Base-by-base conservation (phyloP, 2,113 vertebrate genomes). In the Toxotes chatareus region DNA sequence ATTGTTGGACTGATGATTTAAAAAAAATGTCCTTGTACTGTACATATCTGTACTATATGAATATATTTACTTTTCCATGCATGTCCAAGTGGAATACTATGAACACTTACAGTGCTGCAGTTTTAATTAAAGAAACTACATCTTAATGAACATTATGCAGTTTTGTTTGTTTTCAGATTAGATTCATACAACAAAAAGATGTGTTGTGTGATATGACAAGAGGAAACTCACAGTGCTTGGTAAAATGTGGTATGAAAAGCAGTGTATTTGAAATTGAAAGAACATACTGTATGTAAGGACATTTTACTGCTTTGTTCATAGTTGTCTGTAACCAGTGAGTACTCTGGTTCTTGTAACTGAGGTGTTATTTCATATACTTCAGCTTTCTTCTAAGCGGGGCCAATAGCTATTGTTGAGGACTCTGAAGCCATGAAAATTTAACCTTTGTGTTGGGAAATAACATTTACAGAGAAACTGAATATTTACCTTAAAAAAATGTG, bases 41-140 rank as follows among this genome's bases (percentile, higher is more conserved):
- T 96, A 95, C 92, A 95, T 95, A 95, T 93, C 86, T 95, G 95
- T 96, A 95, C 93, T 89, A 95, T 95, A 95, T 93, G 92, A 95
- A 94, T 94, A 93, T 95, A 95, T 94, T 94, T 95, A 95, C 94
- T 95, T 96, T 95, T 95, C 88, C 94, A 95, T 96, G 95, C 94
- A 96, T 96, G 95, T 94, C 90, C 88, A 95, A 94, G 93, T 94
- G 93, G 83, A 95, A 93, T 94, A 95, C 85, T 91, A 93, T 93
- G 90, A 94, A 94, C 95, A 95, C 93, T 95, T 94, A 94, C 88
- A 90, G 87, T 96, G 93, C 92, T 94, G 92, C 94, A 89, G 90
- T 94, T 94, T 95, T 93, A 91, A 95, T 94, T 94, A 95, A 96
- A 95, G 89, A 94, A 92, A 94, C 84, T 89, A 91, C 90, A 93